Percentiles rank a stretch among this genome's conserved stretches.
Conservation (phyloP, 2,797 vertebrate species). For the Spatula clypeata region DNA sequence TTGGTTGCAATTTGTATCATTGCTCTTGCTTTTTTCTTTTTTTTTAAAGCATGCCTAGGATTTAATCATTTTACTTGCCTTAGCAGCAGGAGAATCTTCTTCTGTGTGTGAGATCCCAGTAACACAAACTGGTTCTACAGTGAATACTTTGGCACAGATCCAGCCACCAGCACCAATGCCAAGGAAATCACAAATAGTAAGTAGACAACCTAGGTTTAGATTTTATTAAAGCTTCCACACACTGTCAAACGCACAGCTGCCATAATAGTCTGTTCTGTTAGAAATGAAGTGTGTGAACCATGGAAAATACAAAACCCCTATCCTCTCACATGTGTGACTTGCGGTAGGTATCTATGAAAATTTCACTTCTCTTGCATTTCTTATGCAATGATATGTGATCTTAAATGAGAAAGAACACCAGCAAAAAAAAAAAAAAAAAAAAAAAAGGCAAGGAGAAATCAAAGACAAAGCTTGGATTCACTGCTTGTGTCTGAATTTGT, state of each 20-base stretch:
- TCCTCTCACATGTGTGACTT: neutral
- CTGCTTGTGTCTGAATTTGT: neutral
- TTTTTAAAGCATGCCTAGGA: neutral
- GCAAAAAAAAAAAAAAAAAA: accelerated
- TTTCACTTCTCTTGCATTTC: neutral
- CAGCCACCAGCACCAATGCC: slow-evolving; percentile 92
- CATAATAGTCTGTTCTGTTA: neutral
- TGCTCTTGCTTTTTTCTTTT: neutral
- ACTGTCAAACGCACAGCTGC: neutral
- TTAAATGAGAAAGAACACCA: neutral
- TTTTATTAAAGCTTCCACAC: neutral
- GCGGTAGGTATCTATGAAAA: neutral
- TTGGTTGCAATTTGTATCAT: neutral
- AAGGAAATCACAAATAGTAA: slow-evolving; percentile 92
- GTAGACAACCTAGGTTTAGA: slow-evolving; percentile 38
- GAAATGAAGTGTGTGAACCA: neutral
- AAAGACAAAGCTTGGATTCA: neutral
- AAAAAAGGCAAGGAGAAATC: neutral
- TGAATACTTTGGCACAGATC: slow-evolving; percentile 86
- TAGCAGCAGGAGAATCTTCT: slow-evolving; percentile 83
- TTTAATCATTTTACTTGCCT: neutral
- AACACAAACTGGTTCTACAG: slow-evolving; percentile 71
- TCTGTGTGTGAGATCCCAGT: slow-evolving; percentile 71
- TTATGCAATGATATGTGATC: neutral
- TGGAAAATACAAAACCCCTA: neutral